A percentile compares a stretch with the other conserved stretches of the same genome.
These are phyloP conservation scores for Illadopsis cleaveri DNA, from an alignment of 2,113 vertebrate species.

Conservation along the genomic window DNA sequence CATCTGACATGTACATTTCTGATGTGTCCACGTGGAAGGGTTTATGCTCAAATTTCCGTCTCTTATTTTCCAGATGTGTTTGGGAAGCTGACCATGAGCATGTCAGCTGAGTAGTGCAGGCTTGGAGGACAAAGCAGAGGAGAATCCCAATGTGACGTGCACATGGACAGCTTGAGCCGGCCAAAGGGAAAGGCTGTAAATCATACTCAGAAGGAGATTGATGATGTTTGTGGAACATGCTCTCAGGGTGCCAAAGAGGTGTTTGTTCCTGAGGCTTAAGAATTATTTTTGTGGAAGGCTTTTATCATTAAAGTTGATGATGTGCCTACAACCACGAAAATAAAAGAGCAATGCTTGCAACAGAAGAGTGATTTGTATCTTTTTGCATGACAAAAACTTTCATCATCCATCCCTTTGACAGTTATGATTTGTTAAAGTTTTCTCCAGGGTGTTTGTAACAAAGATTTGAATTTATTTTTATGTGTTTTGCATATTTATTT, in stretches of 20 bases:
- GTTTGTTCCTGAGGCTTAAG: constrained; percentile 79
- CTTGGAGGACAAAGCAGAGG: constrained; percentile 54
- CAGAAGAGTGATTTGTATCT: constrained; percentile 68
- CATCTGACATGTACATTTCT: neutral
- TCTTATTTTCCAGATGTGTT: neutral
- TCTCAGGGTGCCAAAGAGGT: constrained; percentile 76
- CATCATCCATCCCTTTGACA: constrained; percentile 64
- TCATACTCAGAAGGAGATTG: constrained; percentile 77
- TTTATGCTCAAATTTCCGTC: neutral
- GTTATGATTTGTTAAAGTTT: constrained; percentile 74
- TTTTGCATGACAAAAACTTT: constrained; percentile 68
- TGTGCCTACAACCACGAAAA: constrained; percentile 68
- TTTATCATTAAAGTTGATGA: constrained; percentile 81
- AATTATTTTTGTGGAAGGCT: constrained; percentile 77
- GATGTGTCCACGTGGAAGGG: neutral
- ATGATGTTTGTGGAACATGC: constrained; percentile 76
- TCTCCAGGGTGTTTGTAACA: constrained; percentile 61
- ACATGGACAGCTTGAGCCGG: constrained; percentile 50
- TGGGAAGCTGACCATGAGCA: neutral
- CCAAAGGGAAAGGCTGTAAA: constrained; percentile 75
- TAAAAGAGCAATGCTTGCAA: constrained; percentile 42
- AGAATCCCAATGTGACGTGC: constrained; percentile 66
- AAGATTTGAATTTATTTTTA: constrained; percentile 67
- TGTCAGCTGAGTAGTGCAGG: neutral
- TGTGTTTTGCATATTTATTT: constrained; percentile 74